Percentiles rank a stretch among this genome's conserved stretches.
Evolutionary conservation across 2,888 invertebrate species (phyloP).

Genomic region (Drosophila peninsularis): DNA sequence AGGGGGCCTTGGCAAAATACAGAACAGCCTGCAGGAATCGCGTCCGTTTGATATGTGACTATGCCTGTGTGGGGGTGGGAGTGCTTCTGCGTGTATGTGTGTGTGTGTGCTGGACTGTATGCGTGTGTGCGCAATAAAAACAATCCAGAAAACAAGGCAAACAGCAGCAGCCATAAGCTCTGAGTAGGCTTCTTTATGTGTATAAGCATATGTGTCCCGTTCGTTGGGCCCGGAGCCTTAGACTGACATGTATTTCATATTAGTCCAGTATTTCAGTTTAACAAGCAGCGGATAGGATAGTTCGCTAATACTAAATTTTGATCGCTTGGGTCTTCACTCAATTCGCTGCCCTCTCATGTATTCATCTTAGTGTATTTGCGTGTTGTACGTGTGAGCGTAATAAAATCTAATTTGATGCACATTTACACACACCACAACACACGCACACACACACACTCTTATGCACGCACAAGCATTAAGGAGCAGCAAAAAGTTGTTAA

Average conservation of each 20-base stretch:
- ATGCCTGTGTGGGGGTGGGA: conserved; percentile 12
- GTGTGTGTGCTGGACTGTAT: conserved; percentile 23
- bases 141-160: conserved; percentile 29
- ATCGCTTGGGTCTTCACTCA: conserved; percentile 10
- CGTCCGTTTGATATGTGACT: conserved; percentile 43
- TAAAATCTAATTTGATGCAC: conserved; percentile 70
- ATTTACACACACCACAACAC: conserved; percentile 24
- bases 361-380: conserved; percentile 20
- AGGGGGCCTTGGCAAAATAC: conserved; percentile 30
- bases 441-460: conserved; percentile 7
- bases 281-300: too few relatives aligned
- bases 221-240: not conserved
- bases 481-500: conserved; percentile 42
- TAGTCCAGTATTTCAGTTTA: too few relatives aligned
- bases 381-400: conserved; percentile 56
- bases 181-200: conserved; percentile 20
- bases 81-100: conserved; percentile 3
- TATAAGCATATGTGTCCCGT: conserved; percentile 1
- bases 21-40: conserved; percentile 19
- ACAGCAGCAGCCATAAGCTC: conserved; percentile 35
- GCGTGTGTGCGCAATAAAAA: conserved; percentile 47
- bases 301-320: not conserved
- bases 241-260: not conserved
- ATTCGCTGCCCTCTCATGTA: conserved; percentile 11
- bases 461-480: conserved; percentile 16